These are phyloP conservation scores for Calliphora vomitoria DNA, from an alignment of 2,888 invertebrate species.

Conservation along the genomic window DNA sequence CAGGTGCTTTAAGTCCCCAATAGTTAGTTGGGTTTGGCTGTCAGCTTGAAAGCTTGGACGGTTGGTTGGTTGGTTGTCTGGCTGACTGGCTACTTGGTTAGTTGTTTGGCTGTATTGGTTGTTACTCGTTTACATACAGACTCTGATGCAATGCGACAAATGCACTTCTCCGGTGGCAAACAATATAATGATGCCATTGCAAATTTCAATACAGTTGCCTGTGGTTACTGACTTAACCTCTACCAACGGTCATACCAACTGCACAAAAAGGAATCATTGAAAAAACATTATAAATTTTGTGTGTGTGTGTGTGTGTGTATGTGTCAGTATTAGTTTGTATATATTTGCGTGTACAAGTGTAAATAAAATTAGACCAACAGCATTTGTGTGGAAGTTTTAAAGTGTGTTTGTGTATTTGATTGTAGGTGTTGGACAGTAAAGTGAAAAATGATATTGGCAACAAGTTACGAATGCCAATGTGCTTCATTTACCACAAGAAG, in stretches of 20 bases:
- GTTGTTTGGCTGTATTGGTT: conserved; percentile 13
- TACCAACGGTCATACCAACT: conserved; percentile 16
- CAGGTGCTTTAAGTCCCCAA: conserved; percentile 73
- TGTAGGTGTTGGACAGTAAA: conserved; percentile 57
- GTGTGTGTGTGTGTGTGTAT: not conserved
- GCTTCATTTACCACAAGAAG: not conserved
- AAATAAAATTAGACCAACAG: conserved; percentile 21
- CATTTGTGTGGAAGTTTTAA: conserved; percentile 21
- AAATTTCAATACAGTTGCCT: conserved; percentile 70
- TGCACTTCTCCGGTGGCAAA: conserved; percentile 71
- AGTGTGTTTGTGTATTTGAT: not conserved
- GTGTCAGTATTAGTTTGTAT: not conserved
- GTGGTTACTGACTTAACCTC: conserved; percentile 67
- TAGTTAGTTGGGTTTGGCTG: conserved; percentile 72
- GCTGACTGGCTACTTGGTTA: conserved; percentile 39
- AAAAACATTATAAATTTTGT: conserved; percentile 22
- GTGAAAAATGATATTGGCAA: conserved; percentile 74
- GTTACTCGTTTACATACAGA: conserved; percentile 43
- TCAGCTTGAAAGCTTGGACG: conserved; percentile 53
- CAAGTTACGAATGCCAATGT: conserved; percentile 67
- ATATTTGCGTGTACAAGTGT: not conserved
- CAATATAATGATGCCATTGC: conserved; percentile 67
- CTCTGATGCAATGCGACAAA: conserved; percentile 73
- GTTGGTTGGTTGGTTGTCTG: conserved; percentile 41
- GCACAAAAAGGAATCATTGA: not conserved